Conservation (phyloP, 2,113 vertebrate genomes). For the Brachyistius frenatus region DNA sequence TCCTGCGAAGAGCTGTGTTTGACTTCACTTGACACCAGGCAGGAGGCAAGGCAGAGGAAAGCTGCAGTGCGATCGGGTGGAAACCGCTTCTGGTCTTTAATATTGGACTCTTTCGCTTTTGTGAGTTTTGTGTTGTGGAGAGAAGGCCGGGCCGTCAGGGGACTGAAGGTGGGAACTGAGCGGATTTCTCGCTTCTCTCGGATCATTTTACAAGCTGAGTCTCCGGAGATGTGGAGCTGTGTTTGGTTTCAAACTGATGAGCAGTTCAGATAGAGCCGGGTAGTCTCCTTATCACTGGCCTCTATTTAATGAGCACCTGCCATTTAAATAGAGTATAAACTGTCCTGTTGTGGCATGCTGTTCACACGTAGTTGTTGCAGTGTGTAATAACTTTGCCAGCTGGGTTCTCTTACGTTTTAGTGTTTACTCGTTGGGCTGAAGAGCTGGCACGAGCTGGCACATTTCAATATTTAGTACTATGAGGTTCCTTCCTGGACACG, state of each 20-base stretch:
- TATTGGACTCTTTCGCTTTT: not conserved
- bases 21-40: not conserved
- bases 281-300: conserved; percentile 22
- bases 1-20: conserved; percentile 7
- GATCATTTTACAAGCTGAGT: conserved; percentile 23
- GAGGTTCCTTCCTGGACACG: not conserved
- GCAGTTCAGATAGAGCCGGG: not conserved
- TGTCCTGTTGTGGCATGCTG: conserved; percentile 1
- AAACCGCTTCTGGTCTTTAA: not conserved
- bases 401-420: conserved; percentile 27
- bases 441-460: conserved; percentile 4
- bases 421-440: conserved; percentile 23
- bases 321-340: conserved; percentile 26
- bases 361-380: not conserved
- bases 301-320: conserved; percentile 21
- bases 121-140: not conserved
- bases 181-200: conserved; percentile 3
- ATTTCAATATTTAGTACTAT: conserved; percentile 23
- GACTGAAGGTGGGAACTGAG: conserved; percentile 6
- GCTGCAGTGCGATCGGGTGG: not conserved
- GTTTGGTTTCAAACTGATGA: conserved; percentile 29
- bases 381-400: conserved; percentile 5
- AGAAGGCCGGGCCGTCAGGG: not conserved
- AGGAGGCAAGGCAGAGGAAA: conserved; percentile 6
- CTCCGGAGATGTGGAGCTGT: conserved; percentile 9